phyloP scores from a whole-genome alignment of 2,888 invertebrate genomes.

The Sympetrum striolatum region DNA sequence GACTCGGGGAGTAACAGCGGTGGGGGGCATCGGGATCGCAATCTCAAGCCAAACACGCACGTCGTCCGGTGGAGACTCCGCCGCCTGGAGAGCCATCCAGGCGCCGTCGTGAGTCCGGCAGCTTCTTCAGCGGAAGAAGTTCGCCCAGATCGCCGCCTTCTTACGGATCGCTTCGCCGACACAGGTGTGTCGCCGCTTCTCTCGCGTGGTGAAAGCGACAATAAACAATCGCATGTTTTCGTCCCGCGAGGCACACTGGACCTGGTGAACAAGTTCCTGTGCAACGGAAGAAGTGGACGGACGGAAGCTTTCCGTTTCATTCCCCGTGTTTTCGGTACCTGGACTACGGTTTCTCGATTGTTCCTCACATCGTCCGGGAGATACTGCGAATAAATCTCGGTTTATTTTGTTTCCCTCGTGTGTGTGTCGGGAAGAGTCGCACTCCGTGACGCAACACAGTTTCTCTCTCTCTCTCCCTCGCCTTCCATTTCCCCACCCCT shows the following conservation, averaged over 20 bases:
- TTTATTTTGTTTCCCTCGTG: not conserved
- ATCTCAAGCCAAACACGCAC: not conserved
- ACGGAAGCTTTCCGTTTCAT: not conserved
- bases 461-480: not conserved
- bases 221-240: not conserved
- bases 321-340: not conserved
- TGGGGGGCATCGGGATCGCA: conserved; percentile 23
- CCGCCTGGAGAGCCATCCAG: conserved; percentile 35
- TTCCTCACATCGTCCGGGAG: no score
- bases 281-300: not conserved
- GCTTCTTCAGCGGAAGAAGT: not conserved
- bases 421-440: conserved; percentile 6
- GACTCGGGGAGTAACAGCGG: conserved; percentile 35
- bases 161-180: not conserved
- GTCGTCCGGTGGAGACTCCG: not conserved
- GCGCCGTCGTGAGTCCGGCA: conserved; percentile 31
- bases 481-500: not conserved
- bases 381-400: not conserved
- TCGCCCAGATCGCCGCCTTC: not conserved
- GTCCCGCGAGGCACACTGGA: not conserved
- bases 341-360: no score
- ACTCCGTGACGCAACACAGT: not conserved
- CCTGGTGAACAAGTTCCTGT: not conserved
- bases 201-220: not conserved
- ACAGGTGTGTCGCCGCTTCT: not conserved